Conservation (phyloP, 2,888 invertebrate genomes). For the Eurytoma adleriae region DNA sequence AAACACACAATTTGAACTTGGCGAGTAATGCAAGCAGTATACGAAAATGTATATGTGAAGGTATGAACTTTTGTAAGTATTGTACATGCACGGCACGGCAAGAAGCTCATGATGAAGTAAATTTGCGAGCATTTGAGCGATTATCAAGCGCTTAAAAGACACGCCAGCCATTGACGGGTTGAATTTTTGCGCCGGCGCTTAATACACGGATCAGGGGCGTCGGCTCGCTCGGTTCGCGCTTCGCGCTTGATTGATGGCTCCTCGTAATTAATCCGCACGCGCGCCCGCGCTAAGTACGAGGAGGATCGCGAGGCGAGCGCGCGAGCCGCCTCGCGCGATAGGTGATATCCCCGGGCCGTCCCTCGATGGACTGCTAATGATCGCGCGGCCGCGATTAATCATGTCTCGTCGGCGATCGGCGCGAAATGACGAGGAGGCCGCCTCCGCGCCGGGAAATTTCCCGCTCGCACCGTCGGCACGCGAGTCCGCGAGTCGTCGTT, state of each 20-base stretch:
- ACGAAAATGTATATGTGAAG: not conserved
- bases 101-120: not conserved
- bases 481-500: not conserved
- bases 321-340: slow-evolving; percentile 37
- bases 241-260: slow-evolving; percentile 63
- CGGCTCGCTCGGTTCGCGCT: not conserved
- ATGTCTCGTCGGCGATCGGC: slow-evolving; percentile 40
- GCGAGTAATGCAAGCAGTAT: slow-evolving; percentile 27
- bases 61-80: not conserved
- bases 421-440: slow-evolving; percentile 32
- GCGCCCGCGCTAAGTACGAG: slow-evolving; percentile 57
- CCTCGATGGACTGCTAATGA: slow-evolving; percentile 61
- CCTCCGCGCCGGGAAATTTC: slow-evolving; percentile 53
- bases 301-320: not conserved
- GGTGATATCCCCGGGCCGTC: slow-evolving; percentile 56
- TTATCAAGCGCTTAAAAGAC: not conserved
- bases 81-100: no score
- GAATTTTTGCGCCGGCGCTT: not conserved
- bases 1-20: slow-evolving; percentile 42
- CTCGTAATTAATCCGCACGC: slow-evolving; percentile 63
- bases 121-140: not conserved
- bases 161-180: not conserved
- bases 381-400: slow-evolving; percentile 56
- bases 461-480: slow-evolving; percentile 47
- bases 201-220: not conserved